Conservation (phyloP, 2,888 invertebrate genomes). For the Scaptomyza polygonia region DNA sequence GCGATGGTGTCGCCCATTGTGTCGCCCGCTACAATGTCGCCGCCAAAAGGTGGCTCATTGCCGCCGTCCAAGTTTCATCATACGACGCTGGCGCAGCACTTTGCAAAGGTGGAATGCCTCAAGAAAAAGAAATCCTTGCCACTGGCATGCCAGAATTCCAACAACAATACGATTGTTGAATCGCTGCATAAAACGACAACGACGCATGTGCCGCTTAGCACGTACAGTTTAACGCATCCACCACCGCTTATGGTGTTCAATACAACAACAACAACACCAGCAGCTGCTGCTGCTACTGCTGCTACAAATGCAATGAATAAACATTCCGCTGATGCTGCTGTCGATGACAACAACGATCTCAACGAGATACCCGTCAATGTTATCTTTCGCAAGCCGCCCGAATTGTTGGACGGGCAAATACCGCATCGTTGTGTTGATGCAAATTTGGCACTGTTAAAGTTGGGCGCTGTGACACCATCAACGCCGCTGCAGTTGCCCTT, state of each 20-base stretch:
- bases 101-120: slow-evolving; percentile 82
- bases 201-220: slow-evolving; percentile 10
- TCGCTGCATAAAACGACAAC: slow-evolving; percentile 40
- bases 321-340: slow-evolving; percentile 79
- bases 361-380: slow-evolving; percentile 84
- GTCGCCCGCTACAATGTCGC: slow-evolving; percentile 57
- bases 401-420: slow-evolving; percentile 28
- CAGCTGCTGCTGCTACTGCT: slow-evolving; percentile 14
- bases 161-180: slow-evolving; percentile 33
- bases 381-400: slow-evolving; percentile 80
- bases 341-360: slow-evolving; percentile 75
- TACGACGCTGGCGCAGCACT: slow-evolving; percentile 82
- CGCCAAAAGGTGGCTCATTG: slow-evolving; percentile 67
- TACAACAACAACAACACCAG: slow-evolving; percentile 18
- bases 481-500: slow-evolving; percentile 20
- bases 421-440: slow-evolving; percentile 31
- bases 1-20: slow-evolving; percentile 75
- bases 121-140: slow-evolving; percentile 78
- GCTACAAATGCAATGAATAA: slow-evolving; percentile 48
- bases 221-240: slow-evolving; percentile 60
- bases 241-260: slow-evolving; percentile 71
- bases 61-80: slow-evolving; percentile 84
- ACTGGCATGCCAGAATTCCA: slow-evolving; percentile 54
- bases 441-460: slow-evolving; percentile 19
- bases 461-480: slow-evolving; percentile 45